phyloP scores from a whole-genome alignment of 1,140 invertebrate species.

The Lasaia peninsularis region DNA sequence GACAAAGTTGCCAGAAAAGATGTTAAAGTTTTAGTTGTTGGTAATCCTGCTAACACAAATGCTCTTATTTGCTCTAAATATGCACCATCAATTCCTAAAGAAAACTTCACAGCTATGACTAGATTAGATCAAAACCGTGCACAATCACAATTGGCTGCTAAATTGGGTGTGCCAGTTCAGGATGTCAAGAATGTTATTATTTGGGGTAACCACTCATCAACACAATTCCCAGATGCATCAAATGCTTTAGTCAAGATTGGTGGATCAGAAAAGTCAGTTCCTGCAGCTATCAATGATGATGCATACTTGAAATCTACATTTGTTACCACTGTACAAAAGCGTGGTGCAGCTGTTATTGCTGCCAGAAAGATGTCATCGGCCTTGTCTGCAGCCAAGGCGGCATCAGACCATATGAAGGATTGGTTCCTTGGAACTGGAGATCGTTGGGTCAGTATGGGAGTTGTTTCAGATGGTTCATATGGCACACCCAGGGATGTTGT shows the following conservation, averaged over 20 bases:
- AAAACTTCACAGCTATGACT: conserved; percentile 99
- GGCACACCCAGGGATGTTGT: conserved; percentile 92
- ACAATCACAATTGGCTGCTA: conserved; percentile 87
- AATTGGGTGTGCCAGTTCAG: conserved; percentile 82
- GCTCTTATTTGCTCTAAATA: conserved; percentile 97
- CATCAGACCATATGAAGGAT: conserved; percentile 97
- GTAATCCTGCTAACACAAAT: conserved; percentile 99
- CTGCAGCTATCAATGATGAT: conserved; percentile 89
- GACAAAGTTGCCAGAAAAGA: conserved; percentile 95
- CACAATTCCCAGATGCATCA: conserved; percentile 97
- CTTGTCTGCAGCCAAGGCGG: conserved; percentile 98
- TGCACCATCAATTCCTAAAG: conserved; percentile 97
- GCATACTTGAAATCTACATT: conserved; percentile 90
- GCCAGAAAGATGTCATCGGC: conserved; percentile 99
- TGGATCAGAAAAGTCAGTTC: conserved; percentile 78
- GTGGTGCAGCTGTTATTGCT: conserved; percentile 97
- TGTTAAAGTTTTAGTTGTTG: conserved; percentile 96
- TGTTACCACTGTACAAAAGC: conserved; percentile 95
- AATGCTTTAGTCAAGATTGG: conserved; percentile 86
- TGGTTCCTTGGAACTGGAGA: conserved; percentile 90
- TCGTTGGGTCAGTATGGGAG: conserved; percentile 97
- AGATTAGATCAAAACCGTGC: conserved; percentile 98
- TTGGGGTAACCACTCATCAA: conserved; percentile 99
- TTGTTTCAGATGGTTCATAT: conserved; percentile 98
- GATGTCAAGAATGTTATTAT: conserved; percentile 95